These are phyloP conservation scores for Rallus limicola DNA, from an alignment of 2,113 vertebrate species.

Conservation along the genomic window DNA sequence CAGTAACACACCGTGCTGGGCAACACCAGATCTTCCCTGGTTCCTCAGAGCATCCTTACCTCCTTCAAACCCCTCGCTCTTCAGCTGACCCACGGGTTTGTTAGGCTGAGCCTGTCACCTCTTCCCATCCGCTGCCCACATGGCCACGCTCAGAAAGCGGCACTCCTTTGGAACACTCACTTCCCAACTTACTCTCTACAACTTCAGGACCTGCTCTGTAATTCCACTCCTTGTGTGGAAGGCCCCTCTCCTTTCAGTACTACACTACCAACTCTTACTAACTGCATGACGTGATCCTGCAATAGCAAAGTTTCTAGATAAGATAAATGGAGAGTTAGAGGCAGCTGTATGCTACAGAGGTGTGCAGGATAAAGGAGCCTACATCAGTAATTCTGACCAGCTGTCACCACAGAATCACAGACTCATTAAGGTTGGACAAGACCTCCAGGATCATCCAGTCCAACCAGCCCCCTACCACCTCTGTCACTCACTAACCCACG, in stretches of 20 bases:
- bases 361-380: not conserved
- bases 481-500: no score
- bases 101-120: not conserved
- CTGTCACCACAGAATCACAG: no score
- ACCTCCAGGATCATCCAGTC: no score
- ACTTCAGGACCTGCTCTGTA: not conserved
- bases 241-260: not conserved
- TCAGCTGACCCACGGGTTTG: no score
- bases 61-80: not conserved
- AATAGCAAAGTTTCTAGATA: not conserved
- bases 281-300: fast-evolving
- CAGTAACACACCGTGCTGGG: no score
- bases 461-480: no score
- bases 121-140: not conserved
- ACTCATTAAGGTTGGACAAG: no score
- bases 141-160: not conserved
- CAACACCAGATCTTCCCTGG: not conserved
- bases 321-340: not conserved
- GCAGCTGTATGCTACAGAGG: not conserved
- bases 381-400: not conserved
- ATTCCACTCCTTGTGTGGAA: not conserved
- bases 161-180: not conserved
- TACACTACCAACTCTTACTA: not conserved
- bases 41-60: not conserved
- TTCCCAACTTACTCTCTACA: not conserved